Conservation (phyloP, 2,797 vertebrate genomes). For the Manis pentadactyla region DNA sequence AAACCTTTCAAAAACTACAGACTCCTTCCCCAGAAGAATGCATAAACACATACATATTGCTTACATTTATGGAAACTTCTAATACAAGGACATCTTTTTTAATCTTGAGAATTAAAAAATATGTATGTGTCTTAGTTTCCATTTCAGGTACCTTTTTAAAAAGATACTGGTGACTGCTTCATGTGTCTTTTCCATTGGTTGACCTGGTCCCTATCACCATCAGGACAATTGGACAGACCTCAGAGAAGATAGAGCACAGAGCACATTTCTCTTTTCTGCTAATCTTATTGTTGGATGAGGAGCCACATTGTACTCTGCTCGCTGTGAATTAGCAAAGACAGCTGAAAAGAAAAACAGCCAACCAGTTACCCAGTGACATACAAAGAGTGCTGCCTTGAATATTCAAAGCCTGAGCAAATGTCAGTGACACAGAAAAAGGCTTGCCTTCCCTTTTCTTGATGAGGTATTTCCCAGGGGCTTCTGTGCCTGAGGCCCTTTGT, state of each 20-base stretch:
- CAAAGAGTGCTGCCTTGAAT: background rate
- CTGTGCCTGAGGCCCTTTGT: background rate
- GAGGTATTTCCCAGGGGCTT: conserved; percentile 29
- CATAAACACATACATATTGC: background rate
- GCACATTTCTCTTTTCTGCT: background rate
- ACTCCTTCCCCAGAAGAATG: background rate
- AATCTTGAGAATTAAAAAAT: background rate
- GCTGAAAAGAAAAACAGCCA: background rate
- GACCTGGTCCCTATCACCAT: background rate
- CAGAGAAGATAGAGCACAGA: background rate
- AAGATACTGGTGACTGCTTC: background rate
- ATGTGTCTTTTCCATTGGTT: background rate
- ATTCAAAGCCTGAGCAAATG: background rate
- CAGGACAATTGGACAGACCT: background rate
- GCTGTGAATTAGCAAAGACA: background rate
- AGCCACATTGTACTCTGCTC: background rate
- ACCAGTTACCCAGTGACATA: background rate
- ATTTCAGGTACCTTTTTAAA: background rate
- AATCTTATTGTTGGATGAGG: background rate
- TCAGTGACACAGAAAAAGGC: background rate
- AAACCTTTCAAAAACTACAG: background rate
- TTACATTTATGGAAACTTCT: background rate
- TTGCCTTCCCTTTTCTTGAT: conserved; percentile 19
- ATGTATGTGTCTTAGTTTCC: background rate
- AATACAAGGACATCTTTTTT: background rate